Evolutionary conservation across 2,113 vertebrate species (phyloP).

Genomic region (Tricholaema leucomelas): DNA sequence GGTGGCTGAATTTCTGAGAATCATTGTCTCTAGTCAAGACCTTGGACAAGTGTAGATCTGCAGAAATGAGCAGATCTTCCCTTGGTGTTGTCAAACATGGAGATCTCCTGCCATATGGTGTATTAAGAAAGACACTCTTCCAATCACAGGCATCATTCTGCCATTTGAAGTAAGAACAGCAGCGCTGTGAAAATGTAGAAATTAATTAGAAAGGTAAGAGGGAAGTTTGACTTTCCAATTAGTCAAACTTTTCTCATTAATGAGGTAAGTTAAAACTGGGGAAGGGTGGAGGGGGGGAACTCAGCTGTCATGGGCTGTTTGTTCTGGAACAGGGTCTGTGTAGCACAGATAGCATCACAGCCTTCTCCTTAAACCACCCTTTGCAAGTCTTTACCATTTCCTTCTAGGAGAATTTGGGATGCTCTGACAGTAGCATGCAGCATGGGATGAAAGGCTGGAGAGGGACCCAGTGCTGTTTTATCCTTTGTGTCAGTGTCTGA

Average conservation of each 20-base stretch:
- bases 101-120: background rate
- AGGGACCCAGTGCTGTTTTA: background rate
- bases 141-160: background rate
- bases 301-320: background rate
- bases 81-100: background rate
- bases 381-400: background rate
- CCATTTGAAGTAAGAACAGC: background rate
- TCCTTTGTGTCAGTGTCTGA: background rate
- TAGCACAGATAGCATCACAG: background rate
- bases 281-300: background rate
- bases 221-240: slow-evolving; percentile 7
- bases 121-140: background rate
- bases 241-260: slow-evolving; percentile 10
- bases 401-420: background rate
- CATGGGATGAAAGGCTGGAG: accelerated
- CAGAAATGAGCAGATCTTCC: background rate
- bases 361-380: background rate
- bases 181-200: background rate
- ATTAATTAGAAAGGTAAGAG: slow-evolving; percentile 15
- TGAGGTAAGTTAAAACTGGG: background rate
- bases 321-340: background rate
- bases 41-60: background rate
- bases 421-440: background rate
- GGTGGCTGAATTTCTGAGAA: background rate
- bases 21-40: background rate